Evolutionary conservation across 2,888 invertebrate genomes (phyloP).

Genomic region (Harmothoe impar): DNA sequence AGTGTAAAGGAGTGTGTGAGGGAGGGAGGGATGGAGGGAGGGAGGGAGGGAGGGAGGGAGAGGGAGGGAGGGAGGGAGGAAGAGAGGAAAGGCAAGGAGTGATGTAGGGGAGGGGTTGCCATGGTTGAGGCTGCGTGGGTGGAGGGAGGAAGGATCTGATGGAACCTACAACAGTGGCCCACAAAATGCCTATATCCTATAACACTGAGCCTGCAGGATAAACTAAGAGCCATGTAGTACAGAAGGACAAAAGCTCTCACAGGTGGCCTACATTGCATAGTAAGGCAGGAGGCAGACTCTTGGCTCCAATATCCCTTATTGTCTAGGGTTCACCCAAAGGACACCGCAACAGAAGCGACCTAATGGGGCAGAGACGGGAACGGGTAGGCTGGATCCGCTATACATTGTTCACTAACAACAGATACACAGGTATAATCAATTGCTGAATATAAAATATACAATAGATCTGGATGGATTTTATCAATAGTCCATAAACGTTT

Average conservation of each 20-base stretch:
- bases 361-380: background rate
- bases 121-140: background rate
- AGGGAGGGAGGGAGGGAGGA: background rate
- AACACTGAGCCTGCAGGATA: too few species aligned
- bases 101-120: background rate
- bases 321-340: slow-evolving; percentile 16
- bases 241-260: background rate
- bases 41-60: background rate
- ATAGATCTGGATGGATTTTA: too few species aligned
- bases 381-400: background rate
- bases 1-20: background rate
- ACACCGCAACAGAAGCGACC: background rate
- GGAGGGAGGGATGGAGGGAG: background rate
- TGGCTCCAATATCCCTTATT: background rate
- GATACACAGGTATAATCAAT: too few species aligned
- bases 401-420: too few species aligned
- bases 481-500: too few species aligned
- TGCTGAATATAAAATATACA: too few species aligned
- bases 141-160: background rate
- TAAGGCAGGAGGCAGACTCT: background rate
- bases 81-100: background rate
- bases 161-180: too few species aligned
- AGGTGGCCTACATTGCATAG: background rate
- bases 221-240: background rate
- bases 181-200: too few species aligned